phyloP scores from a whole-genome alignment of 2,797 vertebrate genomes.

The Agapornis canus region DNA sequence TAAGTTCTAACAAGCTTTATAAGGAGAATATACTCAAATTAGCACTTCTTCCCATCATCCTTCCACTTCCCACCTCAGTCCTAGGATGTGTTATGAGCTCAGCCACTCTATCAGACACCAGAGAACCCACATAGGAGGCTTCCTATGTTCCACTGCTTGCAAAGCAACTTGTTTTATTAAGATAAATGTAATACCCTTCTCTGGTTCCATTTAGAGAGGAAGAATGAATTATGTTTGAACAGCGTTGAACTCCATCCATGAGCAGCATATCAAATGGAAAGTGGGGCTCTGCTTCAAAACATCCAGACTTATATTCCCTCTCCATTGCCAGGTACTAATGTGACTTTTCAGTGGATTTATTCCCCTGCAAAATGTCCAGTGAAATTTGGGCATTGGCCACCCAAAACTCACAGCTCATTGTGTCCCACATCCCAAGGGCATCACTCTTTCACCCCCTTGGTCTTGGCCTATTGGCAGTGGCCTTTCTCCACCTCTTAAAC shows the following conservation, averaged over 20 bases:
- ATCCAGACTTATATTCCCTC: accelerated
- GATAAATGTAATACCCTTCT: slow-evolving; percentile 36
- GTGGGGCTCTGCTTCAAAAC: neutral
- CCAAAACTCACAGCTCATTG: neutral
- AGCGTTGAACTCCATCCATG: neutral
- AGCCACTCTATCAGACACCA: neutral
- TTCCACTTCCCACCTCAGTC: neutral
- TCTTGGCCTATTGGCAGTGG: neutral
- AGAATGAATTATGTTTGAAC: slow-evolving; percentile 21
- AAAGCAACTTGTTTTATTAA: slow-evolving; percentile 7
- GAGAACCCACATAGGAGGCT: neutral
- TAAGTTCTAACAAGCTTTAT: neutral
- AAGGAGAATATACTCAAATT: neutral
- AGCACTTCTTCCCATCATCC: neutral
- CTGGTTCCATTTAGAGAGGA: neutral
- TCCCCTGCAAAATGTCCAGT: neutral
- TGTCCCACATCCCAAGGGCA: neutral
- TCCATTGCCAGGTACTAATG: neutral
- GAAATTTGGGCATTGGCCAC: neutral
- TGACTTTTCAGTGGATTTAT: neutral
- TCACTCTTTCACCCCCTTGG: neutral
- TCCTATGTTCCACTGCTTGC: neutral
- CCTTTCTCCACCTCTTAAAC: neutral
- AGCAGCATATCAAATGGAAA: slow-evolving; percentile 36
- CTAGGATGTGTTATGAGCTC: neutral